Evolutionary conservation across 2,113 vertebrate genomes (phyloP).

Genomic region (Macquaria australasica): DNA sequence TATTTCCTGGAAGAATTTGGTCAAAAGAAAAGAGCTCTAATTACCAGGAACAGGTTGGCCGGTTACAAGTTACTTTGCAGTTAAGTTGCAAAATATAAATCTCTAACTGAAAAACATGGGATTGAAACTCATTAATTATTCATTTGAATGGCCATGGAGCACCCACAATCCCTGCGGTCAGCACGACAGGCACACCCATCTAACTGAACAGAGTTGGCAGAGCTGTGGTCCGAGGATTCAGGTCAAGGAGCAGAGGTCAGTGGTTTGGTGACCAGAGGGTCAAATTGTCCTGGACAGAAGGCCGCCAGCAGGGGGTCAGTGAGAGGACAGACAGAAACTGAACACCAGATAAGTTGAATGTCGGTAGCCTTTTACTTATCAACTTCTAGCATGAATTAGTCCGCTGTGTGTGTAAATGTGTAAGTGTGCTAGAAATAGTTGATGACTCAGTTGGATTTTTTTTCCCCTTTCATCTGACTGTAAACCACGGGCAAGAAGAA

Average conservation of each 20-base stretch:
- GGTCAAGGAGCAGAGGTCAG: constrained; percentile 56
- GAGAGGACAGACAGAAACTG: not conserved
- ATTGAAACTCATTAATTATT: constrained; percentile 31
- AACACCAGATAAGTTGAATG: not conserved
- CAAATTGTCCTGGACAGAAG: constrained; percentile 43
- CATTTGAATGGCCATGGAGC: not conserved
- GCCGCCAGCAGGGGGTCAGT: constrained; percentile 29
- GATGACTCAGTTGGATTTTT: constrained; percentile 39
- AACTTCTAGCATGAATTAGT: not conserved
- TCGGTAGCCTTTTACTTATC: not conserved
- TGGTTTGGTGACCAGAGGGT: constrained; percentile 38
- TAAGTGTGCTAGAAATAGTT: not conserved
- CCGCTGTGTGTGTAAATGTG: not conserved
- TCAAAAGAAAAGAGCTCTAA: not conserved
- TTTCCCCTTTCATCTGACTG: constrained; percentile 35
- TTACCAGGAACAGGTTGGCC: not conserved
- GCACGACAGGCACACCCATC: constrained; percentile 8
- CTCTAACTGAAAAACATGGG: not conserved
- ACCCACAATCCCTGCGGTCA: constrained; percentile 24
- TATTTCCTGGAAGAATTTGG: not conserved
- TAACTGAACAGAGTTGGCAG: constrained; percentile 9
- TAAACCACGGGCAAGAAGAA: constrained; percentile 20
- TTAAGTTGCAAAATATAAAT: not conserved
- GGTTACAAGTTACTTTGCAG: not conserved
- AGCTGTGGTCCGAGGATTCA: not conserved